A percentile compares a stretch with the other conserved stretches of the same genome.
phyloP scores from a whole-genome alignment of 2,797 vertebrate species.

The Macrochelys suwanniensis region DNA sequence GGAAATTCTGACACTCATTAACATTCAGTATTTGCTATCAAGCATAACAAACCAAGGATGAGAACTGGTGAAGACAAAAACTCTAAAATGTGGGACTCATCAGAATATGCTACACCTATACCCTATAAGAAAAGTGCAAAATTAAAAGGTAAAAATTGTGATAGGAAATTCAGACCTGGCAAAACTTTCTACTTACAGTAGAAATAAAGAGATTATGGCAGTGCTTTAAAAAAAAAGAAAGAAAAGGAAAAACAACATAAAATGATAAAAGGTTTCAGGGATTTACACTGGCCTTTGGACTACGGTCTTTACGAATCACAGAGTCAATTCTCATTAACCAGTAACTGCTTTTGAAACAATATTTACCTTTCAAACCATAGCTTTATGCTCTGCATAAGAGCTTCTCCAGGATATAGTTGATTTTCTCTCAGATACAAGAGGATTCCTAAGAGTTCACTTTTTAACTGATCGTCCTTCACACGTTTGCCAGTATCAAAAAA shows the following conservation, averaged over 20 bases:
- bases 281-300: neutral
- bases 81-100: neutral
- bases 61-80: neutral
- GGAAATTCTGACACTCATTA: neutral
- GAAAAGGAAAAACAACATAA: conserved; percentile 38
- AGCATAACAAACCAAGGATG: neutral
- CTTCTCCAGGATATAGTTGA: conserved; percentile 89
- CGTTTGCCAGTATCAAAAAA: conserved; percentile 86
- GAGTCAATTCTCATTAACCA: neutral
- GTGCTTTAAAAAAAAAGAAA: neutral
- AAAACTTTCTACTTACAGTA: neutral
- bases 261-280: neutral
- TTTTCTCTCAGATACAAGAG: conserved; percentile 91
- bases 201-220: neutral
- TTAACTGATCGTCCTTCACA: conserved; percentile 65
- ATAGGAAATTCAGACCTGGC: neutral
- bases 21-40: neutral
- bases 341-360: neutral
- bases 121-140: neutral
- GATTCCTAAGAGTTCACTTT: conserved; percentile 83
- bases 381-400: conserved; percentile 86
- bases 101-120: neutral
- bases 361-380: conserved; percentile 95
- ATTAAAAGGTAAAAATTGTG: neutral
- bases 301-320: neutral